A percentile compares a stretch with the other conserved stretches of the same genome.
Conservation (phyloP, 2,888 invertebrate species). For the Cremastinae sp. region DNA sequence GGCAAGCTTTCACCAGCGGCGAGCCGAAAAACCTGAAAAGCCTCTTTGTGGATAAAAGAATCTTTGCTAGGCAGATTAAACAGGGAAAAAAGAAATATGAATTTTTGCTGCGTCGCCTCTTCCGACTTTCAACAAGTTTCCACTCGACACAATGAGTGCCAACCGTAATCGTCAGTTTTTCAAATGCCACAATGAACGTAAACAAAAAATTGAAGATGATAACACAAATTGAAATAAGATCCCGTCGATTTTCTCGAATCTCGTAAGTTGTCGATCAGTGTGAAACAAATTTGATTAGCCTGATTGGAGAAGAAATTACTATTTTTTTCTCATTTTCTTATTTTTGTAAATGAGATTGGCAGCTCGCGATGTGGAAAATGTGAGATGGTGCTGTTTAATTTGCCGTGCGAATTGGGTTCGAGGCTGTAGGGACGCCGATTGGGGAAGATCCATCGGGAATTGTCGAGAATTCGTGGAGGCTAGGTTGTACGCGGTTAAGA, state of each 20-base stretch:
- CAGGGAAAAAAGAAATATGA: too few relatives aligned
- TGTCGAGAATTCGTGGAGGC: conserved; percentile 17
- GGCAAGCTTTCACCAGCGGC: too few relatives aligned
- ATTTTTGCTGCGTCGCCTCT: too few relatives aligned
- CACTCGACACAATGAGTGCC: conserved; percentile 8
- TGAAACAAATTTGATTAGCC: conserved; percentile 7
- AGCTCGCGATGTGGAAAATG: neutral
- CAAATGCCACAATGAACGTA: too few relatives aligned
- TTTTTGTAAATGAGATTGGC: neutral
- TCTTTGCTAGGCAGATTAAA: too few relatives aligned
- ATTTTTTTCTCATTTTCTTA: too few relatives aligned
- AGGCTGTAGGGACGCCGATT: conserved; percentile 17
- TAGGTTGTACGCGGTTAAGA: conserved; percentile 12
- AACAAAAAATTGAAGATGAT: too few relatives aligned
- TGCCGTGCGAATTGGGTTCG: conserved; percentile 10
- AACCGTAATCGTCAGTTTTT: neutral
- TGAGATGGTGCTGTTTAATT: conserved; percentile 14
- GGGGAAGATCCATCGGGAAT: conserved; percentile 42
- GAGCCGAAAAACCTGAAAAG: too few relatives aligned
- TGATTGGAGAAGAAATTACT: too few relatives aligned
- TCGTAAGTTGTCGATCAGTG: neutral
- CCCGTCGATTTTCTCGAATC: neutral
- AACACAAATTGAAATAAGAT: conserved; percentile 7
- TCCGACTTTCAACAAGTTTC: too few relatives aligned
- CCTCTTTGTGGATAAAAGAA: too few relatives aligned